Base-by-base conservation (phyloP, 37 sponge, comb jelly and placozoan species). In the Halisarca cf. caerulea region DNA sequence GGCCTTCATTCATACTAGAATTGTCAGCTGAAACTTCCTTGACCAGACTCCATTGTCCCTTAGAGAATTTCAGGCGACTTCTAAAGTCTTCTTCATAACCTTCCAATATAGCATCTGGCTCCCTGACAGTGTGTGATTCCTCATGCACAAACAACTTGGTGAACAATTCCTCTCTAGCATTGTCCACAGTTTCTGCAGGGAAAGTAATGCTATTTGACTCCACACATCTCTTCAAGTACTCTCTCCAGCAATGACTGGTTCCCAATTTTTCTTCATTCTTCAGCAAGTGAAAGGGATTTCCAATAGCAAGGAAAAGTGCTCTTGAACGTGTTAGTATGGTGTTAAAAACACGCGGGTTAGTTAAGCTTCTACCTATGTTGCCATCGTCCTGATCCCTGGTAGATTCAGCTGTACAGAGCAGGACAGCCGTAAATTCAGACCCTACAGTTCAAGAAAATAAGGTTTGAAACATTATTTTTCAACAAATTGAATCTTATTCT, bases 241-340 rank as follows among this genome's bases (percentile, higher is more conserved):
- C 88, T 37, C 58, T 89, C 93, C 93, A 92, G 74, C 93, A 92
- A 3, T 75, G 28, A 33, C 23, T 64, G n/a, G 44, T 24, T 11
- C 40, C 40, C 6, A 77, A 25, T 28, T 42, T 24, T 28, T 84
- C 42, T 59, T 92, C 93, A 39, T 47, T 47, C 0, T 45, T 37
- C 30, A 92, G 80, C 1, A 92, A 66, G 20, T 82, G 59, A 55
- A 89, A 89, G 0, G 93, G 93, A 40, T 92, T 92, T 18, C 93
- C 93, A 66, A 89, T 79, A 66, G 59, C 78, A 45, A 92, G 85
- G 44, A 92, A 90, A 20, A 92, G 81, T 20, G 86, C 83, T 38
- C 79, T 71, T 2, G 90, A 83, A 57, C 92, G 69, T 2, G 92
- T 91, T 11, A 91, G 60, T 21, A 87, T 88, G 35, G 93, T 93